Evolutionary conservation across 2,888 invertebrate genomes (phyloP).

Genomic region (Periphyllus acericola): DNA sequence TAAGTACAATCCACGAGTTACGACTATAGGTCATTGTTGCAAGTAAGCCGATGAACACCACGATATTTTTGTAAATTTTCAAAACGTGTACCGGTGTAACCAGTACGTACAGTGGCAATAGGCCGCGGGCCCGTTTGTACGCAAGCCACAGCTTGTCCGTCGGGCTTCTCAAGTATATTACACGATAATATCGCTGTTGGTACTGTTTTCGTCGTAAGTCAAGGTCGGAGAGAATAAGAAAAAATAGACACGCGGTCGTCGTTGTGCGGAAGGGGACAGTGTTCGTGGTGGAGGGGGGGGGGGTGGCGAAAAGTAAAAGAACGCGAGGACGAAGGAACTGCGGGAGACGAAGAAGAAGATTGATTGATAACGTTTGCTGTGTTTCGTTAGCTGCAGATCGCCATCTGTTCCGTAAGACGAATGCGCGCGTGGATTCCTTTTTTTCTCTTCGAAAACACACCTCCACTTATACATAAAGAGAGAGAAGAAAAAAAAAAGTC

Average conservation of each 20-base stretch:
- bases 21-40: not conserved
- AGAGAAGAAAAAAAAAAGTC: slow-evolving; percentile 30
- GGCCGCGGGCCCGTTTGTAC: not conserved
- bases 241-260: not conserved
- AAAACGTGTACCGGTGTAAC: not conserved
- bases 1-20: not conserved
- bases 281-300: too few species aligned
- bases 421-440: slow-evolving; percentile 4
- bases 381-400: slow-evolving; percentile 10
- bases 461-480: slow-evolving; percentile 22
- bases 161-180: too few species aligned
- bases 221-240: not conserved
- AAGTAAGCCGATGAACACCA: not conserved
- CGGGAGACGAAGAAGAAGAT: slow-evolving; percentile 35
- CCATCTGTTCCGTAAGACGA: slow-evolving; percentile 55
- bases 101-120: not conserved
- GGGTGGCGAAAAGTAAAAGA: not conserved
- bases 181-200: not conserved
- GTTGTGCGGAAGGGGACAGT: too few species aligned
- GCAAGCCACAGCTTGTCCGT: not conserved
- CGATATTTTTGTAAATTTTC: too few species aligned
- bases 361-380: slow-evolving; percentile 53
- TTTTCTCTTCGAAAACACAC: slow-evolving; percentile 25
- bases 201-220: slow-evolving; percentile 41
- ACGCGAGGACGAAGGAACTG: not conserved